phyloP scores from a whole-genome alignment of 2,888 invertebrate species.

The Microplitis deprimator region DNA sequence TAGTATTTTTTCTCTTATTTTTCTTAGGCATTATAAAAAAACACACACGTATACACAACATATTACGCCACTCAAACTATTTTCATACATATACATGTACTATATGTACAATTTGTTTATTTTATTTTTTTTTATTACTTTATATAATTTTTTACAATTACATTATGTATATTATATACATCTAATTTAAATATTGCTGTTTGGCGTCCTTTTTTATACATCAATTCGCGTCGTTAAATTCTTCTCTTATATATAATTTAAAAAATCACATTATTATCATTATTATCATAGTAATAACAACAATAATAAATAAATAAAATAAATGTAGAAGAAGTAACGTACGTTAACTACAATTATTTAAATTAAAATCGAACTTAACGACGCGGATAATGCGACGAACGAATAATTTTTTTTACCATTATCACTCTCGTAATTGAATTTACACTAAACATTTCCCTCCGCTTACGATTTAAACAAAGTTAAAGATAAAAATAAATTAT shows the following conservation, averaged over 20 bases:
- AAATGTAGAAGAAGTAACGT: not conserved
- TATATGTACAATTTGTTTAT: constrained; percentile 46
- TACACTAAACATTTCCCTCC: not conserved
- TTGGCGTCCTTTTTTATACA: constrained; percentile 57
- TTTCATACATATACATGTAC: not conserved
- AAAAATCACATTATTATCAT: too few species aligned
- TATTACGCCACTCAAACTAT: not conserved
- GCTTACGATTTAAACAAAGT: not conserved
- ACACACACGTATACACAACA: not conserved
- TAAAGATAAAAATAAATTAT: not conserved
- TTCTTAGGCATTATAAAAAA: not conserved
- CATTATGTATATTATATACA: constrained; percentile 65
- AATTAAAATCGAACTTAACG: not conserved
- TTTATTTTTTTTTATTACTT: not conserved
- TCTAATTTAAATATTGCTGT: constrained; percentile 66
- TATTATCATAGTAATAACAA: not conserved
- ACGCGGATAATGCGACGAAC: not conserved
- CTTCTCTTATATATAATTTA: too few species aligned
- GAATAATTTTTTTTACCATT: not conserved
- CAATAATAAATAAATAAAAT: not conserved
- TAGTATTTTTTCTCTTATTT: constrained; percentile 13
- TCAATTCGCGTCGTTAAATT: constrained; percentile 8
- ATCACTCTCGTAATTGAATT: not conserved
- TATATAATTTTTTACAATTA: constrained; percentile 43
- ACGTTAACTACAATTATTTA: not conserved